Evolutionary conservation across 64 coral and sea anemone genomes (phyloP), one percentile per base, ranked within the genome.

Genomic region (Astreopora myriophthalma): DNA sequence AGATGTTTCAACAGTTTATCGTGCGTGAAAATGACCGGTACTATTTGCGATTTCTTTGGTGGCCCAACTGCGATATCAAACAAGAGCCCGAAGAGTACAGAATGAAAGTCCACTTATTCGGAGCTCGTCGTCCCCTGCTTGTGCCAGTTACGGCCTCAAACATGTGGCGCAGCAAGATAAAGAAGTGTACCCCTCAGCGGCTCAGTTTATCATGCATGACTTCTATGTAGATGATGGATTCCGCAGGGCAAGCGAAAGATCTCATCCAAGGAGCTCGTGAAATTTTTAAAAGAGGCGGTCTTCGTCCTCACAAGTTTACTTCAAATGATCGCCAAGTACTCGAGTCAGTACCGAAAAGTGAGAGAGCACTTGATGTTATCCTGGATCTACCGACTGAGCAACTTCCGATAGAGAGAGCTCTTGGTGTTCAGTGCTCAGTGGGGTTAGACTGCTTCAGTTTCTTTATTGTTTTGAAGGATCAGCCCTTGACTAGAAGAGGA

Each of bases 281-380:
- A 0, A 63, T 62, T 36, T 83, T 49, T 19, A 23, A 58, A 14
- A 62, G 35, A 29, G 30, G 44, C 10, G 32, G 79, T 2, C 24
- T 83, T 83, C n/a, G 29, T 24, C 26, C 62, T 52, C 79, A 83
- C 28, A 83, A 83, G 55, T 83, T 83, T 34, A n/a, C 36, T n/a
- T 29, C 44, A n/a, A 83, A 83, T 3, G 29, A 34, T 57, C 5
- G 34, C 19, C 5, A 36, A 32, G 51, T 83, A 1, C 28, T 83
- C 9, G 30, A 83, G 31, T 52, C 24, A 83, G 51, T 83, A 63
- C 48, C 28, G 16, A n/a, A 58, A 8, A 64, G 34, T 36, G 29
- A 83, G 14, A 82, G 79, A 82, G 24, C 79, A 49, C 6, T 61
- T 19, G 52, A 57, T 20, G 30, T 20, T 1, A 38, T 62, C 51